Evolutionary conservation across 1,140 invertebrate genomes (phyloP), one percentile per base, ranked within the genome.

Genomic region (Cyphomyrmex costatus): DNA sequence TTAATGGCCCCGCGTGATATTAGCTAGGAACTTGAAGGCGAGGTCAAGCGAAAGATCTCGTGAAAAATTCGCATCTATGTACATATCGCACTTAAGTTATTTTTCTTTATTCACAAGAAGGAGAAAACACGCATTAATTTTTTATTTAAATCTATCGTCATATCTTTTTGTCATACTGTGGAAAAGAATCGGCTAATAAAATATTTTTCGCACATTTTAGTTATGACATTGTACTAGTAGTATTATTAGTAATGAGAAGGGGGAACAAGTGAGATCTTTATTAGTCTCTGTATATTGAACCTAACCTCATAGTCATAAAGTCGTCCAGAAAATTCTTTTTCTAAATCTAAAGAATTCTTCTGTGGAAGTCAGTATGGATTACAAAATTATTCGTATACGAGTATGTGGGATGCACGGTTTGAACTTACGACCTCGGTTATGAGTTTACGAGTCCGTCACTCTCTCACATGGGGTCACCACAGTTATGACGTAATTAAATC

Each of bases 1-100:
- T 80, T 80, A 80, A 80, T 71, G 78, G 78, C 33, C 1, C 49
- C 14, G 21, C 51, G 78, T 24, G 65, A 70, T 80, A 80, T 42
- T 56, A 70, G 63, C 24, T 63, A 21, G 21, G 16, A 49, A 42
- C 76, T 66, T 79, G 8, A 51, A 51, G 42, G 30, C 42, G 76
- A 66, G 58, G 24, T 63, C 58, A 14, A 24, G 21, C 65, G 65
- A 80, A 27, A 80, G 21, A n/a, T 12, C 16, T 42, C 19, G 65
- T 14, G 65, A 56, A 42, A 80, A 56, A 80, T 80, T 58, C n/a
- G 10, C 24, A 14, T 78, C 6, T 49, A 7, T 53, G 24, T 36
- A 46, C 27, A 21, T 42, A 53, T 70, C 4, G 1, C 42, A 3
- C 21, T 56, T 8, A 56, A 56, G 58, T 70, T 42, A 70, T 56